Evolutionary conservation across 2,888 invertebrate genomes (phyloP).

Genomic region (Tenodera sinensis): DNA sequence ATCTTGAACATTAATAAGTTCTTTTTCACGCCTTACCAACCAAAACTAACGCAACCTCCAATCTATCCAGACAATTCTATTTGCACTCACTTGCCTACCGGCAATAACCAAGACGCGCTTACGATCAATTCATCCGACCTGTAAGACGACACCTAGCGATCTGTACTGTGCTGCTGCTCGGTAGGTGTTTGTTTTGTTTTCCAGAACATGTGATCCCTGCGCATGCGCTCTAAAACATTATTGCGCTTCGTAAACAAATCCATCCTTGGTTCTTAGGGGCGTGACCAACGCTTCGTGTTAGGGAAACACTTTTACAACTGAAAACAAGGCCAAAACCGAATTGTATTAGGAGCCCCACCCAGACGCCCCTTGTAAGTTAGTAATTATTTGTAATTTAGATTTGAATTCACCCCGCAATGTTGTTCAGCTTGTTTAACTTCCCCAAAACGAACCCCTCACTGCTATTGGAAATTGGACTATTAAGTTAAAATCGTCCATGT

Average conservation of each 20-base stretch:
- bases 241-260: slow-evolving; percentile 18
- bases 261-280: slow-evolving; percentile 7
- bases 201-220: slow-evolving; percentile 14
- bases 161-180: neutral
- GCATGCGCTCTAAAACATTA: slow-evolving; percentile 16
- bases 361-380: neutral
- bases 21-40: neutral
- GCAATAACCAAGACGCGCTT: neutral
- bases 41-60: neutral
- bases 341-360: neutral
- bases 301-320: neutral
- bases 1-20: slow-evolving; percentile 18
- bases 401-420: neutral
- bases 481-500: too few relatives aligned
- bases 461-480: too few relatives aligned
- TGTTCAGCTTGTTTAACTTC: neutral
- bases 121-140: neutral
- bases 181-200: neutral
- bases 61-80: neutral
- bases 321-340: neutral
- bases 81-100: slow-evolving; percentile 6
- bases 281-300: neutral
- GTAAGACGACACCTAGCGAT: neutral
- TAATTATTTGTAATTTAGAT: neutral
- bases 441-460: neutral